Conservation (phyloP, 2,113 vertebrate genomes). For the Marcusenius ussheri region DNA sequence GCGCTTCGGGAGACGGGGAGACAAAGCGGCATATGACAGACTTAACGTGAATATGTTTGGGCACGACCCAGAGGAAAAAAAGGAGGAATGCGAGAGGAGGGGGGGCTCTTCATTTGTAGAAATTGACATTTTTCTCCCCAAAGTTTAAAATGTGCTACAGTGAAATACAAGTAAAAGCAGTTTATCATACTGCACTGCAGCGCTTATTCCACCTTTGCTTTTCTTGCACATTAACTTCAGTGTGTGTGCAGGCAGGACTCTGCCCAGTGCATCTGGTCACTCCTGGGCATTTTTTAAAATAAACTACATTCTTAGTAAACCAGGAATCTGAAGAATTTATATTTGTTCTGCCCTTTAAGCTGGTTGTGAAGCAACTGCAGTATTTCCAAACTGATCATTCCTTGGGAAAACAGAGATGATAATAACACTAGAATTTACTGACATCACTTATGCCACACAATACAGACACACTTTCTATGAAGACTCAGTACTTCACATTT, state of each 20-base stretch:
- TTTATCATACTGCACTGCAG: neutral
- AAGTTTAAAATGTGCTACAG: neutral
- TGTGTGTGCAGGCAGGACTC: neutral
- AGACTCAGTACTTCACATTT: neutral
- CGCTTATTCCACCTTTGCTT: neutral
- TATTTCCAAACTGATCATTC: neutral
- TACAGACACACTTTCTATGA: neutral
- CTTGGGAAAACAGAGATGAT: neutral
- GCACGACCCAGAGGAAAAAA: neutral
- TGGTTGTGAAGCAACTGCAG: neutral
- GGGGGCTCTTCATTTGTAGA: neutral
- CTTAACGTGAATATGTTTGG: neutral
- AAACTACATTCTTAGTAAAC: neutral
- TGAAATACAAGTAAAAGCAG: neutral
- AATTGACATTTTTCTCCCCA: neutral
- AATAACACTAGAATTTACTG: neutral
- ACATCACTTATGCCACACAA: neutral
- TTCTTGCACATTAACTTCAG: neutral
- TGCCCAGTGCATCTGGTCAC: neutral
- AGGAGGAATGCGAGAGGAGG: neutral
- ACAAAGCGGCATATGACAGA: neutral
- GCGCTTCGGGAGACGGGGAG: neutral
- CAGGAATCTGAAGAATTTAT: neutral
- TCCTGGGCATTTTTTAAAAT: neutral
- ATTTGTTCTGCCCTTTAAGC: slow-evolving; percentile 5